Percentiles rank a stretch among this genome's conserved stretches.
Evolutionary conservation across 1,140 invertebrate genomes (phyloP).

Genomic region (Drosophila chauvacae): DNA sequence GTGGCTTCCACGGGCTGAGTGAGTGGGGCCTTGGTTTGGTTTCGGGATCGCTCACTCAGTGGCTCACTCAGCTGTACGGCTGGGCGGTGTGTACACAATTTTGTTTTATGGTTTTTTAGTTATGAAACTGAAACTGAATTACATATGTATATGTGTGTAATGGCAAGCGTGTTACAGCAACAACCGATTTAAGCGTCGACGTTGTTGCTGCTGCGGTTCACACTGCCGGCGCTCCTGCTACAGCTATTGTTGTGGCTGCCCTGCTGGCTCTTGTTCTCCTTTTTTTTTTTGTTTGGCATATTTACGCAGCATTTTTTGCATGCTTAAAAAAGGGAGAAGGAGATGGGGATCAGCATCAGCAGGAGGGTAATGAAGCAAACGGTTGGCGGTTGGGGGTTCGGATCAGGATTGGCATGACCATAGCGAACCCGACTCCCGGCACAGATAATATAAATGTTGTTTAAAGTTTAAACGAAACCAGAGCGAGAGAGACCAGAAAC

Average conservation of each 20-base stretch:
- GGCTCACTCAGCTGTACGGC: constrained; percentile 33
- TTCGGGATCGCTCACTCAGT: constrained; percentile 51
- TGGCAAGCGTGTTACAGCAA: constrained; percentile 42
- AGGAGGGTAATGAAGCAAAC: constrained; percentile 49
- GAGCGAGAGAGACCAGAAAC: constrained; percentile 2
- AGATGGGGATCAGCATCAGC: too few species aligned
- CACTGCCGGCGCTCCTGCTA: constrained; percentile 9
- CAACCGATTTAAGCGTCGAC: constrained; percentile 63
- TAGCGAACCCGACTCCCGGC: constrained; percentile 7
- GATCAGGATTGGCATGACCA: constrained; percentile 39
- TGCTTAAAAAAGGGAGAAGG: constrained; percentile 25
- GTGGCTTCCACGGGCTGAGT: constrained; percentile 1
- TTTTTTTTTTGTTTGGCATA: constrained; percentile 47
- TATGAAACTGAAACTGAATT: constrained; percentile 80
- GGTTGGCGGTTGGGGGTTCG: constrained; percentile 46
- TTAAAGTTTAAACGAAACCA: constrained; percentile 72
- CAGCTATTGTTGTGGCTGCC: constrained; percentile 27
- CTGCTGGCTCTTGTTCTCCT: constrained; percentile 34
- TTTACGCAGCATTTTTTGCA: constrained; percentile 73
- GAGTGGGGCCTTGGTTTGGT: constrained; percentile 18
- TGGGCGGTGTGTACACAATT: constrained; percentile 67
- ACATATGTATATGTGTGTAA: constrained; percentile 63
- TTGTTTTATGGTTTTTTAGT: constrained; percentile 82
- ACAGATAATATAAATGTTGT: constrained; percentile 78
- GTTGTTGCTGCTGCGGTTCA: constrained; percentile 31